A percentile compares a stretch with the other conserved stretches of the same genome.
Evolutionary conservation across 1,140 invertebrate species (phyloP).

Genomic region (Sweltsa coloradensis): DNA sequence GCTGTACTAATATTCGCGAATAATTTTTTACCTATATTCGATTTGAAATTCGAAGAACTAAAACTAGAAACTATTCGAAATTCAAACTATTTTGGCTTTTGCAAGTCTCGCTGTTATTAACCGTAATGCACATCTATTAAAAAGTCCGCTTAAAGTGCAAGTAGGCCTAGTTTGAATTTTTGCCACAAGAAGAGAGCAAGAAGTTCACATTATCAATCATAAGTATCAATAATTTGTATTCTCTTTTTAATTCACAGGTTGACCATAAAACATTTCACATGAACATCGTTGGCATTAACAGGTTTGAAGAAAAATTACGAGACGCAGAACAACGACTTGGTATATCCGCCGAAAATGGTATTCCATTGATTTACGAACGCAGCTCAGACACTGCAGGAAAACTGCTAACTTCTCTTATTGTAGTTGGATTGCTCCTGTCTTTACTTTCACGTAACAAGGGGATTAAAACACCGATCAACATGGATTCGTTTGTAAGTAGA

Average conservation of each 20-base stretch:
- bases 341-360: constrained; percentile 50
- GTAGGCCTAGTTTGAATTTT: no score
- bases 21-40: no score
- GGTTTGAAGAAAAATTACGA: constrained; percentile 79
- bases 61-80: no score
- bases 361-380: constrained; percentile 74
- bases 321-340: constrained; percentile 66
- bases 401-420: constrained; percentile 50
- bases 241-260: constrained; percentile 30
- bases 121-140: no score
- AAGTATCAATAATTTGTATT: neutral
- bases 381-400: constrained; percentile 54
- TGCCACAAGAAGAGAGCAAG: no score
- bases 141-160: no score
- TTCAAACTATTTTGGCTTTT: no score
- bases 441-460: constrained; percentile 51
- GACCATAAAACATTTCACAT: constrained; percentile 60
- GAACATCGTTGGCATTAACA: constrained; percentile 66
- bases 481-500: constrained; percentile 68
- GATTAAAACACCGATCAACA: constrained; percentile 52
- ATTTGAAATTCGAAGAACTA: no score
- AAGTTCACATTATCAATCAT: neutral
- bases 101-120: no score
- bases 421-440: constrained; percentile 52
- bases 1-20: no score